Evolutionary conservation across 1,140 invertebrate species (phyloP), one percentile per base, ranked within the genome.

Genomic region (Bathynomus jamesi): DNA sequence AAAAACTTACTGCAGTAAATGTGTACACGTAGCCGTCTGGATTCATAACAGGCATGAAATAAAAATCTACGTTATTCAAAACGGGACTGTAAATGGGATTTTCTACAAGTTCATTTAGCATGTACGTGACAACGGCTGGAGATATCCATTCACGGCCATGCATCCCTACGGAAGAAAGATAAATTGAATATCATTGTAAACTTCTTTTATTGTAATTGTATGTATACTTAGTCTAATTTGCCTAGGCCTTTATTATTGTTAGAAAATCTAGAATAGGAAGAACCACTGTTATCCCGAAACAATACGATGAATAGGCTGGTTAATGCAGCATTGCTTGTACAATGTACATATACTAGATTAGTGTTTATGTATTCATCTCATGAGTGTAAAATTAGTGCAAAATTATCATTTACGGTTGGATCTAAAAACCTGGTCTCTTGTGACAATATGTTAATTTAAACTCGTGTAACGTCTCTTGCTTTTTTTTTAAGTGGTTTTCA

Each of bases 81-180:
- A 91, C 83, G 70, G 87, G 84, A 11, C 87, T 82, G 79, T 85
- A 85, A 2, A 82, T 77, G 28, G 74, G 80, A 29, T 81, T 78
- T 24, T 88, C 88, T 2, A 90, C 87, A 61, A 95, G 82, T 80
- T 94, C 87, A 53, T 53, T 53, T 78, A 90, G 89, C 30, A 95
- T 89, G 80, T 88, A 95, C n/a, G 92, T 89, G 4, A 91, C 90
- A 0, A 90, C 89, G 0, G 94, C 92, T 2, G 92, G 90, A 61
- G 92, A 88, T 70, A 96, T 94, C 94, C 94, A 96, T 83, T 96
- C 94, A 31, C 94, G 82, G 0, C 92, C 93, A 79, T 96, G 94
- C 64, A 95, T 93, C n/a, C 92, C 93, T 82, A 21, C 21, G 21
- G 1, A 2, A 3, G 21, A 17, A 17, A 53, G 21, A 53, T 8